phyloP scores from a whole-genome alignment of 2,113 vertebrate species.

The Oryzias melastigma region DNA sequence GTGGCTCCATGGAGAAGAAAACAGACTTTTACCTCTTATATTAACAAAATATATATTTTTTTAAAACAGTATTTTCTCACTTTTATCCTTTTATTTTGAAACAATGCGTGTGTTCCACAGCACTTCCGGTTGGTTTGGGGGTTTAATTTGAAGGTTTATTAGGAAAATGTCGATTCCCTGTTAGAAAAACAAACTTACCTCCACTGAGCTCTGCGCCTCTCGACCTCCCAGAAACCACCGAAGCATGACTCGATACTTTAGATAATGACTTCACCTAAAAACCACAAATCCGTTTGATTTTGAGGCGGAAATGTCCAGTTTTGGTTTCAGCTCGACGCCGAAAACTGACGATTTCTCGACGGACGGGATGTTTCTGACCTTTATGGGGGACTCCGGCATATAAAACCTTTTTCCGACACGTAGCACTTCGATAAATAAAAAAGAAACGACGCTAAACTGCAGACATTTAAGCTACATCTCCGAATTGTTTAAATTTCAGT shows the following conservation, averaged over 20 bases:
- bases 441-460: neutral
- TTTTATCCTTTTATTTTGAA: too few relatives aligned
- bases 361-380: neutral
- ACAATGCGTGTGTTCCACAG: too few relatives aligned
- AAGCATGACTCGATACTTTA: conserved; percentile 75
- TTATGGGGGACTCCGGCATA: neutral
- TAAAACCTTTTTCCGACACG: neutral
- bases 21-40: too few relatives aligned
- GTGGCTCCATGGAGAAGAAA: too few relatives aligned
- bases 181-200: conserved; percentile 73
- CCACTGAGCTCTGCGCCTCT: conserved; percentile 83
- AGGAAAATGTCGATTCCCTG: too few relatives aligned
- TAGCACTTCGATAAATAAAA: neutral
- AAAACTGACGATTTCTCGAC: too few relatives aligned
- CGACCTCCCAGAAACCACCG: conserved; percentile 92
- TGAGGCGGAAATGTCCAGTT: too few relatives aligned
- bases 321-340: too few relatives aligned
- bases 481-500: neutral
- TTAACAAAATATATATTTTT: too few relatives aligned
- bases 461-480: neutral
- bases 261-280: neutral
- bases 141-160: too few relatives aligned
- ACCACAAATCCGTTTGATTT: neutral
- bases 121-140: too few relatives aligned
- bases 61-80: too few relatives aligned